Base-by-base conservation (phyloP, 1,140 invertebrate species). In the Orchesella cincta region DNA sequence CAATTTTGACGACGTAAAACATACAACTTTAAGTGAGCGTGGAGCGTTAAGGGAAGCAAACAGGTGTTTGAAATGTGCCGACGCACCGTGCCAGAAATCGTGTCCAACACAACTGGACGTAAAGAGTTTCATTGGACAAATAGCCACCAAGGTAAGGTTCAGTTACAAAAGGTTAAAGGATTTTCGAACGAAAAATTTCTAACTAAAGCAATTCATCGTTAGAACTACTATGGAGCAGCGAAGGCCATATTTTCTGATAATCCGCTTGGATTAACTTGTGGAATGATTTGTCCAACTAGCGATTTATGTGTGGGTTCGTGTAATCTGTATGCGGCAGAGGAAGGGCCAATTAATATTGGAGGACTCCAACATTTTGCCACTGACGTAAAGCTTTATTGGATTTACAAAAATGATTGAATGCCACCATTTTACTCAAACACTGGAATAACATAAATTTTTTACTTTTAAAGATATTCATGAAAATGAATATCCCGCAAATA, bases 211-310 rank as follows among this genome's bases (percentile, higher is more conserved):
- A 71, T n/a, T 79, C n/a, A 29, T 78, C 28, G 20, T 76, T 28
- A 93, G 91, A 99, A 99, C 86, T 99, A 97, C 84, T 99, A 99
- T 88, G 97, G 98, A 33, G 95, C 98, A 8, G 97, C 98, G 0
- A 96, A 97, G 85, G 90, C 92, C 0, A 99, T 99, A 74, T 90
- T 99, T 31, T 98, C 96, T 0, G 97, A 99, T 85, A 99, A 99
- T 86, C 97, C 97, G 0, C 86, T 98, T 31, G 97, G 94, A 0
- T 87, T 99, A 0, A 98, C 96, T 0, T 99, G 97, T 84, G 97
- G 98, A 26, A 99, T 99, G 98, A 96, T 99, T 12, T 99, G 97
- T 84, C 97, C 98, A 2, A 99, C 97, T 0, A 97, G 95, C 85
- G 97, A 99, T 85, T 89, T 99, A 0, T 99, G 98, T 85, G 96